These are phyloP conservation scores for Pseudomyrmex flavicornis DNA, from an alignment of 1,140 invertebrate species.

Conservation along the genomic window DNA sequence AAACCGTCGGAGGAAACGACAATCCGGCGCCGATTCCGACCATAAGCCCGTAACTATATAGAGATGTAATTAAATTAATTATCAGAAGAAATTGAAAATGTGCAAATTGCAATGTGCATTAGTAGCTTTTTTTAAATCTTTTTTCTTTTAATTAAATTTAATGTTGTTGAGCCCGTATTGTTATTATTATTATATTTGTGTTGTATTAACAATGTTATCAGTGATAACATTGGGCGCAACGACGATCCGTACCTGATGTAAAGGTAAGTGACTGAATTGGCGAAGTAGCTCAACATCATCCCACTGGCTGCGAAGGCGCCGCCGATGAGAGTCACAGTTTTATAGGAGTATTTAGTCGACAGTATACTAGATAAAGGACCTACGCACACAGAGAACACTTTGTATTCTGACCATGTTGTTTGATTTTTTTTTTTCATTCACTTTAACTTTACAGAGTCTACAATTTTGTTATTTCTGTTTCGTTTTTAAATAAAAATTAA, in stretches of 20 bases:
- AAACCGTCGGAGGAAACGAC: conserved; percentile 93
- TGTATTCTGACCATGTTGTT: background rate
- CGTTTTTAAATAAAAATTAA: too few relatives aligned
- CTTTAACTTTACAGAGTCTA: background rate
- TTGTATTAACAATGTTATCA: too few relatives aligned
- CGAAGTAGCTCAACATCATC: conserved; percentile 93
- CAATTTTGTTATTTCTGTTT: background rate
- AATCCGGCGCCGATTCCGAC: conserved; percentile 92
- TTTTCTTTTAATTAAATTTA: too few relatives aligned
- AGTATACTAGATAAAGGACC: conserved; percentile 95
- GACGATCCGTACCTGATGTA: conserved; percentile 89
- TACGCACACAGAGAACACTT: conserved; percentile 81
- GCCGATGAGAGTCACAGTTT: conserved; percentile 93
- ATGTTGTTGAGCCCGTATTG: too few relatives aligned
- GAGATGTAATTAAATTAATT: conserved; percentile 22
- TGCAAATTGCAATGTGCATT: too few relatives aligned
- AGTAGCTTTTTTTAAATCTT: too few relatives aligned
- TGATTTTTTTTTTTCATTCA: background rate
- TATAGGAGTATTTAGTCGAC: conserved; percentile 95
- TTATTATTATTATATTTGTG: too few relatives aligned
- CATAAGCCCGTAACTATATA: conserved; percentile 90
- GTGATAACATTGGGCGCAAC: background rate
- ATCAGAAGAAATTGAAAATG: too few relatives aligned
- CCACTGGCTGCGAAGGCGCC: conserved; percentile 92
- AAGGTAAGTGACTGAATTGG: conserved; percentile 90